These are phyloP conservation scores for Podarcis cretensis DNA, from an alignment of 2,113 vertebrate genomes.

Conservation along the genomic window DNA sequence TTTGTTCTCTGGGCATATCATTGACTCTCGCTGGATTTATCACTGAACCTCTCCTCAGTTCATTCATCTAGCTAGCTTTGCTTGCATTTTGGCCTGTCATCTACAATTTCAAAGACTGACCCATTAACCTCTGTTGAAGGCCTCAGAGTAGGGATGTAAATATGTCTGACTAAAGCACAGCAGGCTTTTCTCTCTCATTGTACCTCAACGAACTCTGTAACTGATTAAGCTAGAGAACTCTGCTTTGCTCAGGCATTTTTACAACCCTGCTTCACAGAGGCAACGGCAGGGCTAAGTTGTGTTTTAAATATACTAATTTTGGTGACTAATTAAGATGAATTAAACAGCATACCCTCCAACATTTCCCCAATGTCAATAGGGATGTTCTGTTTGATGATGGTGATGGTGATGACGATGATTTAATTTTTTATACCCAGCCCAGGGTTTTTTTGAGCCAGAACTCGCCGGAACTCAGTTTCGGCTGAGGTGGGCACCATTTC, in stretches of 20 bases:
- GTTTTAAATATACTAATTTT: constrained; percentile 32
- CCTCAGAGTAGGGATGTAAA: background rate
- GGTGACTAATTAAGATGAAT: constrained; percentile 24
- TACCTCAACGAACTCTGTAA: background rate
- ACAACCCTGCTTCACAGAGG: constrained; percentile 20
- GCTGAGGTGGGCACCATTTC: too few relatives aligned
- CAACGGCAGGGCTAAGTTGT: constrained; percentile 39
- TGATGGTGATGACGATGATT: too few relatives aligned
- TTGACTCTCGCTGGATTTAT: background rate
- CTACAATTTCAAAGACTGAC: background rate
- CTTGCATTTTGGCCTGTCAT: background rate
- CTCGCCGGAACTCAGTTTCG: too few relatives aligned
- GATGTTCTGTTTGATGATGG: too few relatives aligned
- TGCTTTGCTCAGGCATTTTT: constrained; percentile 1
- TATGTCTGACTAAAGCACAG: background rate
- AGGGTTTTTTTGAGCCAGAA: too few relatives aligned
- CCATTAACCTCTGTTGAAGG: constrained; percentile 7
- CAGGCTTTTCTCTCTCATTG: background rate
- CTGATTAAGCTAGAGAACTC: background rate
- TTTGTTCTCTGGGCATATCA: background rate
- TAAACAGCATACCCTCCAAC: background rate
- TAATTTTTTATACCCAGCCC: too few relatives aligned
- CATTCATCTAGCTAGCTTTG: background rate
- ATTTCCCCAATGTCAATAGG: too few relatives aligned
- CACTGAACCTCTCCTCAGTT: background rate